Conservation (phyloP, 2,113 vertebrate genomes). For the Hyperopisus bebe region DNA sequence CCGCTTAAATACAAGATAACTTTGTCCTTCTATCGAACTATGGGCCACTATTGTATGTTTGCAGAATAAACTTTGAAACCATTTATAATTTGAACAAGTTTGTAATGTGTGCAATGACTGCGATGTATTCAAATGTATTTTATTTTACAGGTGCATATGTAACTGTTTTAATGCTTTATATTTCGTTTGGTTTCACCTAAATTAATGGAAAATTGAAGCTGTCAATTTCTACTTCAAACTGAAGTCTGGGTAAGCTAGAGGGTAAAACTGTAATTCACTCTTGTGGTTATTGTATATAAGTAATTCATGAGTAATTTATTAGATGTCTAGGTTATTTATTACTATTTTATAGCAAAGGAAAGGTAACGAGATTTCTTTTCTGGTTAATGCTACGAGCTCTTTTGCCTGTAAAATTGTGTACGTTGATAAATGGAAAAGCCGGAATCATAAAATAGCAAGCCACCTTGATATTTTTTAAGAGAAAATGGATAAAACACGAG, state of each 20-base stretch:
- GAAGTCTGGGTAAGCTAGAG: neutral
- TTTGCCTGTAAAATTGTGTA: neutral
- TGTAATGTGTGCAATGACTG: neutral
- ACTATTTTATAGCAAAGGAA: neutral
- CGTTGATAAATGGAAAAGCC: neutral
- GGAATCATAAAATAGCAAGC: neutral
- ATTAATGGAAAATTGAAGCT: conserved; percentile 1
- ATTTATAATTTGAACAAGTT: neutral
- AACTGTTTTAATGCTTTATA: neutral
- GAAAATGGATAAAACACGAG: neutral
- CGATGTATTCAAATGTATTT: neutral
- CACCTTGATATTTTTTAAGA: neutral
- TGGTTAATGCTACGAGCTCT: neutral
- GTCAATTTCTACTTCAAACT: neutral
- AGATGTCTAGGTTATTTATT: conserved; percentile 6
- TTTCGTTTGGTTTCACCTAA: neutral
- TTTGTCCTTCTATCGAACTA: neutral
- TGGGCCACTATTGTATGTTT: neutral
- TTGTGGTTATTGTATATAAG: conserved; percentile 10
- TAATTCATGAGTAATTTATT: conserved; percentile 12
- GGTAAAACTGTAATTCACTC: conserved; percentile 5
- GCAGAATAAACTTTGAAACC: neutral
- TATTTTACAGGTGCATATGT: neutral
- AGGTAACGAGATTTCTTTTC: neutral
- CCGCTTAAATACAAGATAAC: neutral